These are phyloP conservation scores for Labroides dimidiatus DNA, from an alignment of 2,797 vertebrate genomes.

Conservation along the genomic window DNA sequence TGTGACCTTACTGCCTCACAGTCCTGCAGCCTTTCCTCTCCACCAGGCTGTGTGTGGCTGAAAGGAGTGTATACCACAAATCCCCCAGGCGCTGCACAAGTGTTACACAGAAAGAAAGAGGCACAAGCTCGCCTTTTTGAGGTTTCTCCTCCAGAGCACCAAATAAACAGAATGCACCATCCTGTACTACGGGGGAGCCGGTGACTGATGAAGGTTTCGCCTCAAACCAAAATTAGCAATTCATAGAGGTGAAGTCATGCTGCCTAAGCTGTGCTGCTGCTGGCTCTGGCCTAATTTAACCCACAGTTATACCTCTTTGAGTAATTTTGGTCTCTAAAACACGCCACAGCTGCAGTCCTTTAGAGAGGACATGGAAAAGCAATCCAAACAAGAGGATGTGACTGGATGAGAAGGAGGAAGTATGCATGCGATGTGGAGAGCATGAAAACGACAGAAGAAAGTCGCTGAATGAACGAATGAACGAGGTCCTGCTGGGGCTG, in stretches of 20 bases:
- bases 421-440: too few relatives aligned
- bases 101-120: slow-evolving; percentile 53
- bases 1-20: slow-evolving; percentile 16
- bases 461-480: too few relatives aligned
- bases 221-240: slow-evolving; percentile 62
- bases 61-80: slow-evolving; percentile 19
- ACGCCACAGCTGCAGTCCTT: slow-evolving; percentile 29
- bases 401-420: not conserved
- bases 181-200: slow-evolving; percentile 26
- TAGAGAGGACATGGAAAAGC: slow-evolving; percentile 32
- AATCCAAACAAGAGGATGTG: not conserved
- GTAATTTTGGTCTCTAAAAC: slow-evolving; percentile 25
- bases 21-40: slow-evolving; percentile 12
- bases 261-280: slow-evolving; percentile 42
- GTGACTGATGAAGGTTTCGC: slow-evolving; percentile 64
- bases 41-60: slow-evolving; percentile 29
- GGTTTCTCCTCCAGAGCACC: slow-evolving; percentile 48
- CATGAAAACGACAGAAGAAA: too few relatives aligned
- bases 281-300: slow-evolving; percentile 59
- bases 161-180: slow-evolving; percentile 48
- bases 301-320: slow-evolving; percentile 53
- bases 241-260: slow-evolving; percentile 55
- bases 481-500: too few relatives aligned
- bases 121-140: slow-evolving; percentile 41
- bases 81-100: slow-evolving; percentile 36